A percentile compares a stretch with the other conserved stretches of the same genome.
These are phyloP conservation scores for Gymnosoma rotundatum DNA, from an alignment of 2,888 invertebrate genomes.

Conservation along the genomic window DNA sequence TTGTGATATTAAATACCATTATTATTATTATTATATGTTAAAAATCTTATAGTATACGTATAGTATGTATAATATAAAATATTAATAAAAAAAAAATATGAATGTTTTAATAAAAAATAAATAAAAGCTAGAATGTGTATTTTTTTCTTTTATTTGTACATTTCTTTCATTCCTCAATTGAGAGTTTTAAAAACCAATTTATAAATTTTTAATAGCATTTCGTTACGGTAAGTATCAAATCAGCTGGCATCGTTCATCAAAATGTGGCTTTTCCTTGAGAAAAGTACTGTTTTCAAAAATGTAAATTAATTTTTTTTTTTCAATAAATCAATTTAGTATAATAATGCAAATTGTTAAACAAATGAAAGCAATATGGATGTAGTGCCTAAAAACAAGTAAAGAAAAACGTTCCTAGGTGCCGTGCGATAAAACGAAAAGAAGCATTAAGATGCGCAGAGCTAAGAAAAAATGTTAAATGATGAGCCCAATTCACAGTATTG, in stretches of 20 bases:
- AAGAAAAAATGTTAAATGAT: neutral
- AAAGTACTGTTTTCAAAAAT: constrained; percentile 48
- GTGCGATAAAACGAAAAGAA: neutral
- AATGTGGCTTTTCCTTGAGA: constrained; percentile 45
- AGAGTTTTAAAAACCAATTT: constrained; percentile 19
- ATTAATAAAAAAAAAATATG: constrained; percentile 27
- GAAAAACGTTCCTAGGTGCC: constrained; percentile 5
- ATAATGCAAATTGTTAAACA: neutral
- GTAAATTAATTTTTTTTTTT: constrained; percentile 50
- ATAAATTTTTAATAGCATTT: neutral
- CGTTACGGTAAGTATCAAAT: constrained; percentile 39
- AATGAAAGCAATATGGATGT: constrained; percentile 28
- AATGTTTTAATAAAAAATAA: constrained; percentile 14
- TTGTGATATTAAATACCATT: constrained; percentile 62
- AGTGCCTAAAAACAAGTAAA: neutral
- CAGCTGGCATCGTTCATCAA: constrained; percentile 61
- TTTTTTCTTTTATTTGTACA: constrained; percentile 34
- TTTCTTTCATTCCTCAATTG: constrained; percentile 13
- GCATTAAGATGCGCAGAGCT: neutral
- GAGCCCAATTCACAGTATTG: no score
- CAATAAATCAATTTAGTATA: constrained; percentile 27
- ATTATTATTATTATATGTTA: constrained; percentile 44
- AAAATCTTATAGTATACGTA: constrained; percentile 25
- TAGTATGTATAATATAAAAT: constrained; percentile 29
- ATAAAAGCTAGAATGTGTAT: neutral